These are phyloP conservation scores for Paraescarpia echinospica DNA, from an alignment of 1,140 invertebrate genomes.

Conservation along the genomic window DNA sequence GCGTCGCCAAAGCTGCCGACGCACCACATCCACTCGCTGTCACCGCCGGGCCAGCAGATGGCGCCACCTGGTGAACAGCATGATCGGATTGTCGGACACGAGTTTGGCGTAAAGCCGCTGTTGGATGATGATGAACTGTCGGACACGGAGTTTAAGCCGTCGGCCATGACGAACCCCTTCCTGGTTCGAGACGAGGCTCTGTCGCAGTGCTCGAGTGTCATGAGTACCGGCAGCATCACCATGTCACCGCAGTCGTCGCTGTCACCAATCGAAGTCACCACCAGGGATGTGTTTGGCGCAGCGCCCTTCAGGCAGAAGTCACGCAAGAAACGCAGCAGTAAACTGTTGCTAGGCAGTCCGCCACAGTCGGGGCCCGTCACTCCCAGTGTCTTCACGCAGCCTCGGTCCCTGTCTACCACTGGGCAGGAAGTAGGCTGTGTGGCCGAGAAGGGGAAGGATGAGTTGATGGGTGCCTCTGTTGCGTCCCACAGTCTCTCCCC, in stretches of 20 bases:
- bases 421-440: background rate
- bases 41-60: constrained; percentile 25
- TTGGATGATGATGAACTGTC: constrained; percentile 77
- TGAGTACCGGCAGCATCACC: constrained; percentile 26
- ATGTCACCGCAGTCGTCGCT: background rate
- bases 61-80: constrained; percentile 28
- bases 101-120: constrained; percentile 77
- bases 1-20: constrained; percentile 23
- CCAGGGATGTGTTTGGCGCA: constrained; percentile 52
- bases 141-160: constrained; percentile 53
- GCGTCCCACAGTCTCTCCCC: background rate
- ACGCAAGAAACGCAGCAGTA: constrained; percentile 38
- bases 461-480: background rate
- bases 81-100: constrained; percentile 70
- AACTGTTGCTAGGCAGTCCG: background rate
- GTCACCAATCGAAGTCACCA: background rate
- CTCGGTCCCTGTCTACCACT: background rate
- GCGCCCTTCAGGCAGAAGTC: constrained; percentile 51
- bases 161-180: constrained; percentile 18
- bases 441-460: background rate
- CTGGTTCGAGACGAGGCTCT: constrained; percentile 34
- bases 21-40: background rate
- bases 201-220: constrained; percentile 30
- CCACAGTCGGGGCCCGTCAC: background rate
- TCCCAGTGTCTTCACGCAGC: background rate